Evolutionary conservation across 2,797 vertebrate genomes (phyloP).

Genomic region (Aldrovandia affinis): DNA sequence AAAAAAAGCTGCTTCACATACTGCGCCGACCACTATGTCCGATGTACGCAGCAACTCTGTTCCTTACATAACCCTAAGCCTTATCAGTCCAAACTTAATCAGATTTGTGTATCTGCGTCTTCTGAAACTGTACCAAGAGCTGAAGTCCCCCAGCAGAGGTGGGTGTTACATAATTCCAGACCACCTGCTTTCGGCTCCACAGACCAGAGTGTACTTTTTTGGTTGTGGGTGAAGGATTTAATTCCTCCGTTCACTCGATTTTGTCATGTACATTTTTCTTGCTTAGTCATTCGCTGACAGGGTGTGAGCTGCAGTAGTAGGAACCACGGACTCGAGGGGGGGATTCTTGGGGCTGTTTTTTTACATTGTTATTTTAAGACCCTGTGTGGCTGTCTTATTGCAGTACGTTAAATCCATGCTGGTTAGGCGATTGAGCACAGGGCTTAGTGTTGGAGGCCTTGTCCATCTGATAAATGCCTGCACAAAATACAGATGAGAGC

Average conservation of each 20-base stretch:
- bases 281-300: neutral
- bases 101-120: conserved; percentile 10
- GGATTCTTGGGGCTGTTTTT: neutral
- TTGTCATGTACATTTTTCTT: neutral
- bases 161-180: neutral
- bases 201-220: neutral
- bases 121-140: conserved; percentile 16
- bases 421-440: neutral
- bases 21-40: neutral
- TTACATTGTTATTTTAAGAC: neutral
- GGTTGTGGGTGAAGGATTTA: neutral
- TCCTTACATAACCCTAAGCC: conserved; percentile 14
- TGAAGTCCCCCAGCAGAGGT: neutral
- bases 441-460: neutral
- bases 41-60: neutral
- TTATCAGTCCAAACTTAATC: conserved; percentile 8
- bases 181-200: neutral
- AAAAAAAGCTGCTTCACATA: neutral
- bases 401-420: neutral
- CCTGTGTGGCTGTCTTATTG: neutral
- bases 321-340: neutral
- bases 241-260: neutral
- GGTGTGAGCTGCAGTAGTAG: neutral
- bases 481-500: neutral
- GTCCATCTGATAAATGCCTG: neutral